Percentiles rank a stretch among this genome's conserved stretches.
These are phyloP conservation scores for Rhincodon typus DNA, from an alignment of 2,797 vertebrate genomes.

Conservation along the genomic window DNA sequence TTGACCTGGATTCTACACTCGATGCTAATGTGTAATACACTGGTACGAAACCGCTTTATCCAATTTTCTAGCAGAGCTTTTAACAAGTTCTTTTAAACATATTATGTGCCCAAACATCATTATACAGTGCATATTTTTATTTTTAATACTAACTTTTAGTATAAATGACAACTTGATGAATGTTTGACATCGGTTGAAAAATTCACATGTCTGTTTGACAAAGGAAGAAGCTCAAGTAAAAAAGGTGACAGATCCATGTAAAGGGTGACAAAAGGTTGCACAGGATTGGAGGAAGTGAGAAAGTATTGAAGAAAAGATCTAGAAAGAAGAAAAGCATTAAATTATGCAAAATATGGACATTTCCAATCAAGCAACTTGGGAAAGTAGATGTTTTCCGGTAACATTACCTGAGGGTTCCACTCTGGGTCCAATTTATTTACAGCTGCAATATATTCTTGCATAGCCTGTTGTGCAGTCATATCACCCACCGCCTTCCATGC, in stretches of 20 bases:
- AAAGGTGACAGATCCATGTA: no score
- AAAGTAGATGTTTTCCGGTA: neutral
- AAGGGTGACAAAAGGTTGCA: neutral
- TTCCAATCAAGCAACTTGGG: neutral
- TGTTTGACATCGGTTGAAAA: neutral
- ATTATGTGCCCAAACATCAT: neutral
- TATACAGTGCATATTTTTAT: neutral
- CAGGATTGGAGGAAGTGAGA: neutral
- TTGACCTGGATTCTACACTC: neutral
- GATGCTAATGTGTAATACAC: neutral
- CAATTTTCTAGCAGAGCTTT: neutral
- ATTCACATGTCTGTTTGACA: no score
- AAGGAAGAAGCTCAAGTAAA: neutral
- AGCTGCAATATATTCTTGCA: slow-evolving; percentile 82
- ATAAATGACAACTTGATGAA: neutral
- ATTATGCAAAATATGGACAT: neutral
- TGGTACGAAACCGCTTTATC: neutral
- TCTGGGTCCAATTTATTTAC: slow-evolving; percentile 82
- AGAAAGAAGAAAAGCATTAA: neutral
- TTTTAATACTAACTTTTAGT: neutral
- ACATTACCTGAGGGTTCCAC: slow-evolving; percentile 77
- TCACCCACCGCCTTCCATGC: slow-evolving; percentile 92
- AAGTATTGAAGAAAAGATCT: neutral
- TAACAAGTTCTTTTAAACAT: neutral
- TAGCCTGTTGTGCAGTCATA: slow-evolving; percentile 77